Evolutionary conservation across 2,113 vertebrate genomes (phyloP), one percentile per base, ranked within the genome.

Genomic region (Mastomys coucha): DNA sequence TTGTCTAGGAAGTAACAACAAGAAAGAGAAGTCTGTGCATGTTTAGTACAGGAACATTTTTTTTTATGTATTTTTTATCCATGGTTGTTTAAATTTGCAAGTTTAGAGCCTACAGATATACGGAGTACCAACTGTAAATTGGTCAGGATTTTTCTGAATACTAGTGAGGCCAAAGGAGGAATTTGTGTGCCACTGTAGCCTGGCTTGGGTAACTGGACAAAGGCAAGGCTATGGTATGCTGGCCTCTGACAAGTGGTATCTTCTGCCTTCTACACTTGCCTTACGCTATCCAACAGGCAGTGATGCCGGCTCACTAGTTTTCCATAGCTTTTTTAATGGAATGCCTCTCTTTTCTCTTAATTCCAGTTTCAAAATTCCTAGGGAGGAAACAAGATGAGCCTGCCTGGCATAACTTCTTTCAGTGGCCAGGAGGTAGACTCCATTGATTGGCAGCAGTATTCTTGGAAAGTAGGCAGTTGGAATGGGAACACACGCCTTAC

Each of bases 91-190:
- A 28, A 33, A 7, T 53, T 53, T 53, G 11, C 65, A 75, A 36
- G 31, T 53, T 73, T 31, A 5, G 42, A 49, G 24, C 24, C 49
- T 42, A 45, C 17, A 45, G 56, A 45, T 76, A 24, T 11, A 51
- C 10, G 26, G 42, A 75, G 26, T 4, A 5, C 58, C 45, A 33
- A 16, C 11, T 87, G 19, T 22, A 36, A 84, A 9, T 39, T 85
- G 75, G 45, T 91, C n/a, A 81, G 80, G 60, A 28, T 88, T 84
- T 96, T 95, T 73, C 51, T 87, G 45, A 70, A 39, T 80, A 76
- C 28, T 73, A 16, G 75, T 56, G 39, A 88, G n/a, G 69, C 60
- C 60, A 20, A 36, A 82, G 60, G 81, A 76, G 60, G 73, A 51
- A 45, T 53, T 45, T 72, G 33, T 91, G 70, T 65, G 53, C 49